phyloP scores from a whole-genome alignment of 2,797 vertebrate species.

The Pachyuromys duprasi region DNA sequence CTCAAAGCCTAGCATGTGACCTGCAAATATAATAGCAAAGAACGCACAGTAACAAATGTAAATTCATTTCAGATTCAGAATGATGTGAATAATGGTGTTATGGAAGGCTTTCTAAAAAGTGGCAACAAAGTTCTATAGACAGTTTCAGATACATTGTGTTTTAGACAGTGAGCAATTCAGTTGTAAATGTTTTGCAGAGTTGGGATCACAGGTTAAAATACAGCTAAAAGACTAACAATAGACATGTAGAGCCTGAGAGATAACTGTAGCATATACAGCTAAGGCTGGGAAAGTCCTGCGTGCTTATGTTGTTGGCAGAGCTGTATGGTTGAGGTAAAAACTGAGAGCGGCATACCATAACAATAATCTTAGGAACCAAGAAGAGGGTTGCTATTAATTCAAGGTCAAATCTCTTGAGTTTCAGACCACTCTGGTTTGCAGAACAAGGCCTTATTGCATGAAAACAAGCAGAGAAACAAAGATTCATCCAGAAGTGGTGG shows the following conservation, averaged over 20 bases:
- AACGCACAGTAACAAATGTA: not conserved
- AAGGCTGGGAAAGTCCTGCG: not conserved
- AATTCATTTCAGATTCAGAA: not conserved
- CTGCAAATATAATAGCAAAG: not conserved
- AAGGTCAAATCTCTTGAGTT: not conserved
- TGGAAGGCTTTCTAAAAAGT: not conserved
- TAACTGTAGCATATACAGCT: too few species aligned
- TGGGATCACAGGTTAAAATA: not conserved
- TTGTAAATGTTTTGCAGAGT: not conserved
- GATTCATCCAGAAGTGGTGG: not conserved
- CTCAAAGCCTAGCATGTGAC: not conserved
- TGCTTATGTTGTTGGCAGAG: not conserved
- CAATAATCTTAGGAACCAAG: not conserved
- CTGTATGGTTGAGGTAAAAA: not conserved
- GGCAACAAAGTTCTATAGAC: not conserved
- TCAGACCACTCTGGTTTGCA: not conserved
- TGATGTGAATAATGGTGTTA: not conserved
- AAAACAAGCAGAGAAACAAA: not conserved
- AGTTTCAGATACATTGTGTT: not conserved
- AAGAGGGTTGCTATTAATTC: not conserved
- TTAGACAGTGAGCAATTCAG: not conserved
- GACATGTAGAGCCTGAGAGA: accelerated
- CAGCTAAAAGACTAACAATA: not conserved
- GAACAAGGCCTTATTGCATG: not conserved
- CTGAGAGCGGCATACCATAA: not conserved